Conservation (phyloP, 1,140 invertebrate genomes). For the Tribolium madens region DNA sequence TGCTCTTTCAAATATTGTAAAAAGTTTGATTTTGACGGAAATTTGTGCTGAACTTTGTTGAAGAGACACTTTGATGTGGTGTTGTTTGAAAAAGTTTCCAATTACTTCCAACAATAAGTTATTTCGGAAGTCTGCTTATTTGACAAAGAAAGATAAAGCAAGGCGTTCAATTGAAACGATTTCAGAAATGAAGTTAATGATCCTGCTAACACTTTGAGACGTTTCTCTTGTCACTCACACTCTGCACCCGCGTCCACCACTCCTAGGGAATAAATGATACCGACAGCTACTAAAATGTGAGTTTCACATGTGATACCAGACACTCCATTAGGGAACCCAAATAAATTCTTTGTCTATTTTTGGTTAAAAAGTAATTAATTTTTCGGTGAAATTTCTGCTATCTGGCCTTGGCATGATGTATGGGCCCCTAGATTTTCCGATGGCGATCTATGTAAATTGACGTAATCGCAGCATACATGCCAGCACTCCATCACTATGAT, state of each 20-base stretch:
- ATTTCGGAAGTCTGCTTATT: slow-evolving; percentile 21
- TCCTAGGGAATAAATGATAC: slow-evolving; percentile 47
- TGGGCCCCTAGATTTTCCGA: slow-evolving; percentile 23
- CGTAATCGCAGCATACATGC: slow-evolving; percentile 41
- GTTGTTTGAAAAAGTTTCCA: slow-evolving; percentile 34
- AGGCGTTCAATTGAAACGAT: slow-evolving; percentile 49
- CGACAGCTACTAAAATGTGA: slow-evolving; percentile 40
- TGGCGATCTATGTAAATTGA: slow-evolving; percentile 33
- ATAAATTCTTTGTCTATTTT: background rate
- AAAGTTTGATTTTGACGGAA: background rate
- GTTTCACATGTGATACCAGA: slow-evolving; percentile 32
- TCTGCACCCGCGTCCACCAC: slow-evolving; percentile 23
- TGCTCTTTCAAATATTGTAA: background rate
- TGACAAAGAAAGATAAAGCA: slow-evolving; percentile 44
- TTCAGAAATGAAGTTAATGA: slow-evolving; percentile 51
- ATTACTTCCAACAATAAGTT: slow-evolving; percentile 36
- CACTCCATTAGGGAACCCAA: background rate
- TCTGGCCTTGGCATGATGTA: slow-evolving; percentile 29
- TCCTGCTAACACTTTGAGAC: slow-evolving; percentile 51
- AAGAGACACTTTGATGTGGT: slow-evolving; percentile 20
- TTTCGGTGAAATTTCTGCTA: background rate
- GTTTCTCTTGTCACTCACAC: slow-evolving; percentile 51
- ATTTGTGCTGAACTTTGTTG: slow-evolving; percentile 6
- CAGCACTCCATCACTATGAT: slow-evolving; percentile 45
- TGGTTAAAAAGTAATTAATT: background rate